Evolutionary conservation across 1,140 invertebrate genomes (phyloP), one percentile per base, ranked within the genome.

Genomic region (Pteromalus puparum): DNA sequence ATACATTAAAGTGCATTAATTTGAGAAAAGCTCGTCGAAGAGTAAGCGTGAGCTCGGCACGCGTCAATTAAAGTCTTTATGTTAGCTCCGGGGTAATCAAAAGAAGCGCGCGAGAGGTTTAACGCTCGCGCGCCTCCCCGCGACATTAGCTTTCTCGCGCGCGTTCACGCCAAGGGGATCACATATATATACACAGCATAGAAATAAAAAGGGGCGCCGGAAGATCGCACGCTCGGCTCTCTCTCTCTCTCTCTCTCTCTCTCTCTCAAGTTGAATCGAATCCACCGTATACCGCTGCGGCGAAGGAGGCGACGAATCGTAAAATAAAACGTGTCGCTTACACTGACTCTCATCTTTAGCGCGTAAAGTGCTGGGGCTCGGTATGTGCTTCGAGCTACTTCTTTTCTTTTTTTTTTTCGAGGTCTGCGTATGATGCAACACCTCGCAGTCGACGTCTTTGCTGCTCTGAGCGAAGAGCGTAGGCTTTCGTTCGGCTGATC

Each of bases 201-300:
- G 67, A 72, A 48, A 70, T 72, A 9, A 30, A 82, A 28, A 53
- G 65, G 42, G 79, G 68, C 28, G n/a, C 13, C 18, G 46, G 18
- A 13, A 3, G 38, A 46, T 38, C 74, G 76, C 78, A n/a, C 48
- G 48, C 53, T 30, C 80, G 73, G 42, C 72, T 84, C 79, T 42
- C 46, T 53, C 18, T 30, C 85, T 85, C 88, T 87, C 83, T 84
- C 79, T 42, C 46, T 53, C 72, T 84, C 79, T 42, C 46, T 53
- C 18, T 30, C 85, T 85, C 88, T 87, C 83, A 85, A 83, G 87
- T 86, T 88, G 83, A 90, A 90, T 90, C 87, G 84, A 90, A 90
- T 89, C 82, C 80, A n/a, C n/a, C n/a, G 65, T 15, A 18, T 48
- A 61, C 84, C 72, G 82, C 65, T 88, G 53, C 34, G 53, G 21